Conservation (phyloP, 1,140 invertebrate genomes). For the Eriosoma lanigerum region DNA sequence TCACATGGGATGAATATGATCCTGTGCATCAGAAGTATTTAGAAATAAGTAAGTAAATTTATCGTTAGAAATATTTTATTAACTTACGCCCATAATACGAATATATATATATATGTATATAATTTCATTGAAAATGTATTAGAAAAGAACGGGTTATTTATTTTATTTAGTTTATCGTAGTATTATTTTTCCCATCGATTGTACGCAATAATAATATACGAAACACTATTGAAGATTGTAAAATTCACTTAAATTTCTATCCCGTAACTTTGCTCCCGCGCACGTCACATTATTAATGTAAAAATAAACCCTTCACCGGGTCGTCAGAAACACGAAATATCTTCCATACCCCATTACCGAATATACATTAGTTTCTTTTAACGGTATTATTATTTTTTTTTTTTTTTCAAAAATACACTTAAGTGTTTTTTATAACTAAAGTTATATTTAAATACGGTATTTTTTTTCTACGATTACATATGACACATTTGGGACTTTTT, state of each 20-base stretch:
- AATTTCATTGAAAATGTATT: not conserved
- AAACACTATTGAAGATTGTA: slow-evolving; percentile 10
- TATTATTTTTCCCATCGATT: not conserved
- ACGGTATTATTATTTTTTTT: too few species aligned
- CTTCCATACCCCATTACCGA: not conserved
- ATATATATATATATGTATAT: too few species aligned
- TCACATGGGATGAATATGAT: slow-evolving; percentile 89
- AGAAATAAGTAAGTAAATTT: slow-evolving; percentile 76
- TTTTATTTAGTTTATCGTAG: slow-evolving; percentile 7
- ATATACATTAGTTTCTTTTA: not conserved
- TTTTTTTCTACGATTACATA: too few species aligned
- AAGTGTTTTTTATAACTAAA: too few species aligned
- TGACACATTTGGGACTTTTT: too few species aligned
- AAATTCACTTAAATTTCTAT: not conserved
- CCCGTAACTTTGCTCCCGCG: not conserved
- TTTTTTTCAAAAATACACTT: too few species aligned
- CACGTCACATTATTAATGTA: not conserved
- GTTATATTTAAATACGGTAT: too few species aligned
- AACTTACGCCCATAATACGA: too few species aligned
- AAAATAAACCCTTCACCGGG: not conserved
- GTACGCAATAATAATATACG: not conserved
- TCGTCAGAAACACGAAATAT: not conserved
- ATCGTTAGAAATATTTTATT: too few species aligned
- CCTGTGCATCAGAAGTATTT: slow-evolving; percentile 87
- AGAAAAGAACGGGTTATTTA: not conserved